These are phyloP conservation scores for Oasisia sp. DNA, from an alignment of 2,888 invertebrate genomes.

Conservation along the genomic window DNA sequence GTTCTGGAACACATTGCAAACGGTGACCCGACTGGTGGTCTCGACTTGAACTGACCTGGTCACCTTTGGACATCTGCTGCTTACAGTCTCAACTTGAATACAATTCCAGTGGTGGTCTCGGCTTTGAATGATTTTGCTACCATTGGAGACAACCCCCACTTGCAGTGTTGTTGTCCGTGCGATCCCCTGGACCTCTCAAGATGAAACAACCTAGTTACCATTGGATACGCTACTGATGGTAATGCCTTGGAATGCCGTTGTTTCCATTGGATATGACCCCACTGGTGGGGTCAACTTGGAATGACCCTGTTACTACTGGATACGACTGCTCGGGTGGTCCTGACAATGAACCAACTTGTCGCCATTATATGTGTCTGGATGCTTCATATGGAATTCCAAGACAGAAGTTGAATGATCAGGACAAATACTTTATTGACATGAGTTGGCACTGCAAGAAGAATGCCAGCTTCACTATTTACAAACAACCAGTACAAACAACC, in stretches of 20 bases:
- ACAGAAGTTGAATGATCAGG: background rate
- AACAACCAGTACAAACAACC: background rate
- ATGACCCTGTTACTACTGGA: background rate
- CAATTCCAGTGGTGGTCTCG: too few species aligned
- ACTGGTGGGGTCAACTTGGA: background rate
- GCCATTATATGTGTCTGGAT: background rate
- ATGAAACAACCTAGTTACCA: background rate
- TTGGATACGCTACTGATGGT: background rate
- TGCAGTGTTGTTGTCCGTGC: too few species aligned
- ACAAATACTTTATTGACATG: background rate
- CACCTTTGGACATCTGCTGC: too few species aligned
- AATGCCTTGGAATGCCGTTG: background rate
- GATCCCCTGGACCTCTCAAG: background rate
- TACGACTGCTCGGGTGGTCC: background rate
- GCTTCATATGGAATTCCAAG: background rate
- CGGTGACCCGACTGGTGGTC: background rate
- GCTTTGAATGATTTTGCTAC: too few species aligned
- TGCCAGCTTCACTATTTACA: background rate
- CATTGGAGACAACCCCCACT: too few species aligned
- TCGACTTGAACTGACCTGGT: background rate
- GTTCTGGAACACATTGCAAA: constrained; percentile 18
- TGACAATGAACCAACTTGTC: background rate
- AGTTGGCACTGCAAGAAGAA: background rate
- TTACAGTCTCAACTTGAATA: too few species aligned
- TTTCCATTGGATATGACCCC: background rate